Evolutionary conservation across 2,888 invertebrate genomes (phyloP).

Genomic region (Tenthredo notha): DNA sequence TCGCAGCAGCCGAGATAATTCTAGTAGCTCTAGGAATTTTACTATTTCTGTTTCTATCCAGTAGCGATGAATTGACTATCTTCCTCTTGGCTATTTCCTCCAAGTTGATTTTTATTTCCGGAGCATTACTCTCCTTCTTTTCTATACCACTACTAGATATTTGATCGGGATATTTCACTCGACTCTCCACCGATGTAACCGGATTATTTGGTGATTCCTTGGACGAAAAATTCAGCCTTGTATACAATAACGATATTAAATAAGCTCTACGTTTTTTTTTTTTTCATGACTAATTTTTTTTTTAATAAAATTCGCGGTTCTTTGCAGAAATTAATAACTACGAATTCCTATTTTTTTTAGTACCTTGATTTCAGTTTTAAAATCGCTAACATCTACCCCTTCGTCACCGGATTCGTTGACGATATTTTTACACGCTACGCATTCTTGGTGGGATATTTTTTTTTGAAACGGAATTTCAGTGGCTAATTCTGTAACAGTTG

Average conservation of each 20-base stretch:
- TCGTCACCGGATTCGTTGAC: constrained; percentile 18
- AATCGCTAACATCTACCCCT: neutral
- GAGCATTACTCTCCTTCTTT: neutral
- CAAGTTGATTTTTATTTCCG: neutral
- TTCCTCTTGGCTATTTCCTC: constrained; percentile 42
- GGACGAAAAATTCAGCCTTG: neutral
- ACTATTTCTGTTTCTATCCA: constrained; percentile 52
- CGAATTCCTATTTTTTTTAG: neutral
- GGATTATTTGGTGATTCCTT: constrained; percentile 8
- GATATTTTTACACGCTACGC: neutral
- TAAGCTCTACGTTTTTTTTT: neutral
- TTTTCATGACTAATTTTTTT: neutral
- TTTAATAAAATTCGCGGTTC: neutral
- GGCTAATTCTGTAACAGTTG: neutral
- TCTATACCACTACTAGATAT: neutral
- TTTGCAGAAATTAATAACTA: neutral
- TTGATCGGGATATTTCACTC: neutral
- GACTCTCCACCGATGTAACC: neutral
- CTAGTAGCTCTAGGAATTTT: constrained; percentile 58
- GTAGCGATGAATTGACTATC: constrained; percentile 4
- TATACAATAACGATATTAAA: neutral
- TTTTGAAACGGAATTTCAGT: neutral
- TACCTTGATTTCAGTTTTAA: neutral
- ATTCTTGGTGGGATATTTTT: neutral
- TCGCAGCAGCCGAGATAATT: neutral